Conservation (phyloP, 2,797 vertebrate species). For the Gymnoscopelus microlampas region DNA sequence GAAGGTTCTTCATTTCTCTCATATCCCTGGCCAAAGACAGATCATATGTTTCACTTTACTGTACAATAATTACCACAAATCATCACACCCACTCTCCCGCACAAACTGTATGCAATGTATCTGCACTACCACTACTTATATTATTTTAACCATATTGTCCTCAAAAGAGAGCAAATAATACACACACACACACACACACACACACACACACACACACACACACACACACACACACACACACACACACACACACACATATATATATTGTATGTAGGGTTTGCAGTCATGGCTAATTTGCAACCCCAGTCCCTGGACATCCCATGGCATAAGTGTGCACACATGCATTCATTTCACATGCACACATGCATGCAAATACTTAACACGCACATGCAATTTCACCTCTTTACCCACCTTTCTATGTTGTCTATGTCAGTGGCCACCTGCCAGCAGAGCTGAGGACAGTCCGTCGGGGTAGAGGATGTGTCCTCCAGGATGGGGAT, state of each 20-base stretch:
- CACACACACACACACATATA: not conserved
- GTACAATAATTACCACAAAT: not conserved
- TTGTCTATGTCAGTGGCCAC: constrained; percentile 96
- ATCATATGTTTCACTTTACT: constrained; percentile 2
- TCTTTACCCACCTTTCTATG: constrained; percentile 89
- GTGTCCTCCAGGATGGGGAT: constrained; percentile 93
- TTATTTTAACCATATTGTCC: too few relatives aligned
- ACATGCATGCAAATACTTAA: not conserved
- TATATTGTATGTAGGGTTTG: too few relatives aligned
- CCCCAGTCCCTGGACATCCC: too few relatives aligned
- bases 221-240: not conserved
- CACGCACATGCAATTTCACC: not conserved
- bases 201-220: not conserved
- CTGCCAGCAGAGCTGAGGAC: constrained; percentile 90
- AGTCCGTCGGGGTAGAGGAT: constrained; percentile 87
- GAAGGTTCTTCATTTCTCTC: constrained; percentile 99
- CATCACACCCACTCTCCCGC: not conserved
- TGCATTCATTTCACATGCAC: not conserved
- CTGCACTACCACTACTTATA: too few relatives aligned
- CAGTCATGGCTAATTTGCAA: too few relatives aligned
- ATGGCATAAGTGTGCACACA: too few relatives aligned
- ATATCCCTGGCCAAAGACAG: constrained; percentile 88
- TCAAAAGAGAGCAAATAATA: too few relatives aligned
- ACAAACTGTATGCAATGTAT: not conserved
- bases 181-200: not conserved